Evolutionary conservation across 2,797 vertebrate species (phyloP), one percentile per base, ranked within the genome.

Genomic region (Craterocephalus amniculus): DNA sequence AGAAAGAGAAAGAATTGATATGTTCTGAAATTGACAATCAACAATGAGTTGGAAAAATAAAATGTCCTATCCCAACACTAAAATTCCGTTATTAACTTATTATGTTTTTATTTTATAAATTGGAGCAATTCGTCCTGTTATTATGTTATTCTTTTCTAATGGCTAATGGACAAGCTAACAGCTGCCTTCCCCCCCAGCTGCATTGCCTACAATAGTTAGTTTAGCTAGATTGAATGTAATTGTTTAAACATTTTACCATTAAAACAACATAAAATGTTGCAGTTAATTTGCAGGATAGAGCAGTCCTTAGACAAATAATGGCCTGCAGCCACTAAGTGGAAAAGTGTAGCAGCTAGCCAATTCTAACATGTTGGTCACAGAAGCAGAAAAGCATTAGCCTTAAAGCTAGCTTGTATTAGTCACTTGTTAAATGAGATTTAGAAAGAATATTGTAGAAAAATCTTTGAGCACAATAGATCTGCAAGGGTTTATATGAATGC

Each of bases 361-460:
- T 13, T 26, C 24, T 26, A 12, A 24, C 11, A 51, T 26, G 11
- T 14, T 27, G 13, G 49, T 22, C 34, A 58, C 6, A 51, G 45
- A 29, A 59, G 20, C 35, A 40, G 18, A 52, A 2, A 51, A 52
- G 24, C 24, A 26, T n/a, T 14, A 10, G 9, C 2, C 40, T 55
- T 22, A 35, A 51, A n/a, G 35, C 22, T 35, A 4, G 32, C 10
- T 68, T 60, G 7, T n/a, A n/a, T 68, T 56, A 58, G 36, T 63
- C 60, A 26, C 31, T 38, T 62, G 32, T 60, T 64, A 58, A 58
- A 45, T 32, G 20, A 43, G 51, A 64, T 36, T 29, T 35, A 57
- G 54, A 56, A 9, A 29, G 32, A 57, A 56, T 31, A 63, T 24
- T n/a, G 49, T 24, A 34, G 49, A 14, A 52, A 64, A 62, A 35